Conservation (phyloP, 2,113 vertebrate genomes). For the Entosphenus tridentatus region DNA sequence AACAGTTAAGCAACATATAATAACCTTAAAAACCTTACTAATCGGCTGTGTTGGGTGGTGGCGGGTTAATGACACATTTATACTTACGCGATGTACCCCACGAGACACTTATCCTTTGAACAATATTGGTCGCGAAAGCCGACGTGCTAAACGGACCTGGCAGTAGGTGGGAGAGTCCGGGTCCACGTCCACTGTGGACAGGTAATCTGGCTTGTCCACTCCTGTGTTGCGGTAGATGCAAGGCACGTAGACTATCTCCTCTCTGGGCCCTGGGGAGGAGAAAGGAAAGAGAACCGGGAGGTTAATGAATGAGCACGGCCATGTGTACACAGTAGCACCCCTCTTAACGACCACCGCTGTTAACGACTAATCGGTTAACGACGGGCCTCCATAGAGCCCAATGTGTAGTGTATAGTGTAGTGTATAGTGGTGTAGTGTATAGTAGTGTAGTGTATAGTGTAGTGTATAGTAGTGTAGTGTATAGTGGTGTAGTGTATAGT, state of each 20-base stretch:
- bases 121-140: neutral
- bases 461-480: too few relatives aligned
- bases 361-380: too few relatives aligned
- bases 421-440: too few relatives aligned
- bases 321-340: too few relatives aligned
- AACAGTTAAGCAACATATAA: too few relatives aligned
- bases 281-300: slow-evolving; percentile 59
- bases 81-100: neutral
- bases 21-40: too few relatives aligned
- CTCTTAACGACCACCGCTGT: too few relatives aligned
- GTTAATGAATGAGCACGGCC: slow-evolving; percentile 45
- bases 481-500: too few relatives aligned
- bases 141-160: slow-evolving; percentile 32
- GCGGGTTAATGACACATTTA: slow-evolving; percentile 1
- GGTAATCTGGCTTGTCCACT: slow-evolving; percentile 40
- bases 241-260: slow-evolving; percentile 60
- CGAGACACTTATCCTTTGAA: neutral
- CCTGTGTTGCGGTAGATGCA: slow-evolving; percentile 62
- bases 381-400: too few relatives aligned
- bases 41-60: neutral
- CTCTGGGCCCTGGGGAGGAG: slow-evolving; percentile 54
- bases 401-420: too few relatives aligned
- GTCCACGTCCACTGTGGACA: slow-evolving; percentile 64
- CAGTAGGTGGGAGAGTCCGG: slow-evolving; percentile 40
- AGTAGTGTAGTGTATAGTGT: too few relatives aligned